These are phyloP conservation scores for Gari tellinella DNA, from an alignment of 2,888 invertebrate genomes.

Conservation along the genomic window DNA sequence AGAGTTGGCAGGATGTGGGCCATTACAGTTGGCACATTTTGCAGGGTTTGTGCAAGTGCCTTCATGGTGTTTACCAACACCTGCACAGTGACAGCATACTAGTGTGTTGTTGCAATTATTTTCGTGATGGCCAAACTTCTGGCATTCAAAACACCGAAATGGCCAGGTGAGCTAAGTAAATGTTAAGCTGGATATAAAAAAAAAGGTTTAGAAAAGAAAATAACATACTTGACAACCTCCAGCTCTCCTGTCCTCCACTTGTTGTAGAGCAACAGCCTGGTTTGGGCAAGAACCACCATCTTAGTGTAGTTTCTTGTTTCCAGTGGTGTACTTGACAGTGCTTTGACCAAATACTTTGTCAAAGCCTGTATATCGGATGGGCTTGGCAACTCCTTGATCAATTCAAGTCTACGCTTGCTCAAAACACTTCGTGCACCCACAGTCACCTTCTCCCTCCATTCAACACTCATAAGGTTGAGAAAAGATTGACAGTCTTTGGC, in stretches of 20 bases:
- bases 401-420: background rate
- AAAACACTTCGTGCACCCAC: slow-evolving; percentile 17
- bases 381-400: slow-evolving; percentile 18
- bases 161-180: too few relatives aligned
- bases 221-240: slow-evolving; percentile 19
- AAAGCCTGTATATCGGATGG: slow-evolving; percentile 20
- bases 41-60: too few relatives aligned
- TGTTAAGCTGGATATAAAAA: too few relatives aligned
- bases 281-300: slow-evolving; percentile 4
- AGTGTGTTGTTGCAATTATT: too few relatives aligned
- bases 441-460: slow-evolving; percentile 26
- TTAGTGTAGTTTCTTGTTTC: background rate
- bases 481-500: slow-evolving; percentile 11
- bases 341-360: background rate
- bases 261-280: slow-evolving; percentile 15
- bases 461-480: slow-evolving; percentile 17
- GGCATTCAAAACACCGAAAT: too few relatives aligned
- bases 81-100: too few relatives aligned
- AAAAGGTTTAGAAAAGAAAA: too few relatives aligned
- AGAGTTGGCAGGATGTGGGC: too few relatives aligned
- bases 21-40: too few relatives aligned
- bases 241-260: slow-evolving; percentile 21
- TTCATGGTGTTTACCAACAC: too few relatives aligned
- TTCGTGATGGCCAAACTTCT: too few relatives aligned
- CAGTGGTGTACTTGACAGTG: background rate